Percentiles rank a stretch among this genome's conserved stretches.
phyloP scores from a whole-genome alignment of 2,113 vertebrate species.

The Oryzias woworae region DNA sequence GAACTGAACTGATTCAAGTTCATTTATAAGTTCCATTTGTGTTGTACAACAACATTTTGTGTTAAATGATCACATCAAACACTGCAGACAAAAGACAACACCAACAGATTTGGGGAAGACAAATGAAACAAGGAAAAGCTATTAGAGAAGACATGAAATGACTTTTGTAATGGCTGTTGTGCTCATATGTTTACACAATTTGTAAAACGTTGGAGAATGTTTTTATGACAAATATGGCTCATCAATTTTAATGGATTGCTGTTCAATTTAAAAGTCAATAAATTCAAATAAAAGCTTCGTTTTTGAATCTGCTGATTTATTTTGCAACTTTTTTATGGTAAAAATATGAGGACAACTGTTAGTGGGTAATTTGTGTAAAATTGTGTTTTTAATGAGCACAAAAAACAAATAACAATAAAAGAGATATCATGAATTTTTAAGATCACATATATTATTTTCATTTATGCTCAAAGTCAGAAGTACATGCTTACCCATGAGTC shows the following conservation, averaged over 20 bases:
- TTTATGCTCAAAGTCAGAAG: not conserved
- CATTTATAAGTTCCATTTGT: constrained; percentile 49
- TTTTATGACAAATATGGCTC: no score
- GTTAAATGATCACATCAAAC: constrained; percentile 46
- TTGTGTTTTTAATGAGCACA: constrained; percentile 6
- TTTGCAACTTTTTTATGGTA: no score
- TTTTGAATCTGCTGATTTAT: no score
- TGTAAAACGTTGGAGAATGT: no score
- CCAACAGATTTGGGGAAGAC: constrained; percentile 55
- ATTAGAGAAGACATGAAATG: constrained; percentile 15
- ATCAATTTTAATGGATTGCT: no score
- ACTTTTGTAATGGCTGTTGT: constrained; percentile 18
- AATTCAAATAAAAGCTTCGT: no score
- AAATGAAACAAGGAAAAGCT: constrained; percentile 22
- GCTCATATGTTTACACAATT: no score
- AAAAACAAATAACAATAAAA: constrained; percentile 21
- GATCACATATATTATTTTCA: not conserved
- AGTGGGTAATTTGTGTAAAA: constrained; percentile 3
- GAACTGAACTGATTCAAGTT: constrained; percentile 56
- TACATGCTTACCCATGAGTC: constrained; percentile 69
- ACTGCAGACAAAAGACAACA: constrained; percentile 53
- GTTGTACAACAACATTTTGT: constrained; percentile 38
- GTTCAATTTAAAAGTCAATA: no score
- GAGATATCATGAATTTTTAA: constrained; percentile 26
- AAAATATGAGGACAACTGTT: no score